Conservation (phyloP, 2,888 invertebrate genomes). For the Archaeoteleia sp. region DNA sequence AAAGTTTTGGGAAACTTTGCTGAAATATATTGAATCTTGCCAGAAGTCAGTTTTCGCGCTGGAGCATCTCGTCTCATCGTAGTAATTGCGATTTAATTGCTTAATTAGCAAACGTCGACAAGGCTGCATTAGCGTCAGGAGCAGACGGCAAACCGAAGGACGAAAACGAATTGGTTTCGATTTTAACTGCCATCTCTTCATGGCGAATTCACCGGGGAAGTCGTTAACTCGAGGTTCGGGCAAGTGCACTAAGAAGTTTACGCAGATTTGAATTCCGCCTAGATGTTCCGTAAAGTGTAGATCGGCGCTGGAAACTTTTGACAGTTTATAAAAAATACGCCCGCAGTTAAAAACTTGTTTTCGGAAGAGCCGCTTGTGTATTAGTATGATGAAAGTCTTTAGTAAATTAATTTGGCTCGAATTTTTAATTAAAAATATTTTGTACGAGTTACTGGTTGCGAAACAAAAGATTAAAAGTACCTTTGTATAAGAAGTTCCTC, state of each 20-base stretch:
- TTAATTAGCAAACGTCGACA: slow-evolving; percentile 57
- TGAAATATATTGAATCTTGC: slow-evolving; percentile 40
- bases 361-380: slow-evolving; percentile 3
- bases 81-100: slow-evolving; percentile 57
- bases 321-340: slow-evolving; percentile 43
- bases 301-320: slow-evolving; percentile 35
- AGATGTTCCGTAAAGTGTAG: slow-evolving; percentile 18
- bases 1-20: slow-evolving; percentile 33
- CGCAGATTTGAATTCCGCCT: slow-evolving; percentile 39
- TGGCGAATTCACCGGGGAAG: slow-evolving; percentile 24
- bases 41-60: slow-evolving; percentile 35
- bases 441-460: no score
- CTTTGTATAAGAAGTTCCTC: no score
- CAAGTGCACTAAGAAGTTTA: slow-evolving; percentile 36
- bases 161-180: slow-evolving; percentile 53
- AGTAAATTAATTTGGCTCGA: slow-evolving; percentile 64
- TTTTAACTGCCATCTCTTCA: slow-evolving; percentile 40
- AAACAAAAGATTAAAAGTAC: no score
- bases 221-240: slow-evolving; percentile 37
- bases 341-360: slow-evolving; percentile 18
- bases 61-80: slow-evolving; percentile 37
- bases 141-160: slow-evolving; percentile 48
- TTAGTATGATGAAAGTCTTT: slow-evolving; percentile 12
- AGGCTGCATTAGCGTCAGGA: slow-evolving; percentile 51
- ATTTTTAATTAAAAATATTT: slow-evolving; percentile 13